Evolutionary conservation across 2,888 invertebrate species (phyloP), one percentile per base, ranked within the genome.

Genomic region (Eupithecia exiguata): DNA sequence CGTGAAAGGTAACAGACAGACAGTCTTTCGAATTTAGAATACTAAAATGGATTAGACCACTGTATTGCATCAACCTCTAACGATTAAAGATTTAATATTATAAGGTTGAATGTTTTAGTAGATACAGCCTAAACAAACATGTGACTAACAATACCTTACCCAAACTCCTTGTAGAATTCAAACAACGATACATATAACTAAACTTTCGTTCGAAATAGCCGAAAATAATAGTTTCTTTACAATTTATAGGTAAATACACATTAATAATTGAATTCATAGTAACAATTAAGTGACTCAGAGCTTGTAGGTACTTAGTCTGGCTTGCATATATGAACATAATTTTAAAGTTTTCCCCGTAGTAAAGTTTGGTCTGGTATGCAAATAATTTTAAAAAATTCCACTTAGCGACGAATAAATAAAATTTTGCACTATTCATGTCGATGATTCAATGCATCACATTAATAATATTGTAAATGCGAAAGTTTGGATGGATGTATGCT

Each of bases 11-110:
- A n/a, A n/a, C n/a, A n/a, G n/a, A n/a, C n/a, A n/a, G n/a, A n/a
- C n/a, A n/a, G n/a, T n/a, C n/a, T n/a, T n/a, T n/a, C n/a, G n/a
- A n/a, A n/a, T n/a, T n/a, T n/a, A n/a, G n/a, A n/a, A n/a, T n/a
- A n/a, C n/a, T n/a, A n/a, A n/a, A n/a, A n/a, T 35, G 7, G 18
- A 75, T 83, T 82, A 78, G 77, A 83, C 83, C n/a, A n/a, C n/a
- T n/a, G n/a, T n/a, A 79, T 82, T 82, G 80, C 83, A 69, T 77
- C 80, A 83, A 79, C 79, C 72, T 80, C 81, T 81, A 74, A 74
- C 82, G 77, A 75, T 81, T 77, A 81, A 83, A 83, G 82, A 83
- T 82, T 80, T 77, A n/a, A n/a, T n/a, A n/a, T n/a, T n/a, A n/a
- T n/a, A n/a, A n/a, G 79, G 10, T 10, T 66, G 71, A 78, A 69